Percentiles rank a stretch among this genome's conserved stretches.
phyloP scores from a whole-genome alignment of 2,797 vertebrate genomes.

The Oceanodroma leucorhoa region DNA sequence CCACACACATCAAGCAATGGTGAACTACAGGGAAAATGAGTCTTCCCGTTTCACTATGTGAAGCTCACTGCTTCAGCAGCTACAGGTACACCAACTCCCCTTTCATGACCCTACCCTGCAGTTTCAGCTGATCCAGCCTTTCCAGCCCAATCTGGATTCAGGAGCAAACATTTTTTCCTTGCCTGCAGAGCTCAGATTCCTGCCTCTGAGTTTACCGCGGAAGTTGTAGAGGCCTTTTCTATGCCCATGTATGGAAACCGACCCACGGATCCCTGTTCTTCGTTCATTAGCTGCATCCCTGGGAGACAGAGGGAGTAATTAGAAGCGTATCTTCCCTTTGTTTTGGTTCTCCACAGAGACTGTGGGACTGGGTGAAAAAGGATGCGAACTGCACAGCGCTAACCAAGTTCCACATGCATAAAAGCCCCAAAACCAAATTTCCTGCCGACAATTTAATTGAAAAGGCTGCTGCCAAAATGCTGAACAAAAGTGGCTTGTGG shows the following conservation, averaged over 20 bases:
- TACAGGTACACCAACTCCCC: slow-evolving; percentile 17
- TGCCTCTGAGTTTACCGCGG: slow-evolving; percentile 61
- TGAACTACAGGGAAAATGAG: background rate
- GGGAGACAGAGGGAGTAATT: slow-evolving; percentile 70
- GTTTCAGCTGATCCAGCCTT: slow-evolving; percentile 58
- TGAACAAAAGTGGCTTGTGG: background rate
- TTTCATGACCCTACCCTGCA: slow-evolving; percentile 60
- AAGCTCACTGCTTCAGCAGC: background rate
- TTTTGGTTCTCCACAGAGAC: slow-evolving; percentile 49
- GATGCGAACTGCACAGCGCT: background rate
- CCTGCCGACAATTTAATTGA: background rate
- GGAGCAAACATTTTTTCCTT: slow-evolving; percentile 57
- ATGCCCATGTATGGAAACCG: slow-evolving; percentile 66
- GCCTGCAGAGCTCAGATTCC: slow-evolving; percentile 62
- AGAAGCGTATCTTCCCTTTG: slow-evolving; percentile 39
- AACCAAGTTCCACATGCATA: slow-evolving; percentile 37
- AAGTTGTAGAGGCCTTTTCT: slow-evolving; percentile 64
- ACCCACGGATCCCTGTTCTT: slow-evolving; percentile 67
- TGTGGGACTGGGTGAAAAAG: slow-evolving; percentile 33
- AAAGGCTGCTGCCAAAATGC: background rate
- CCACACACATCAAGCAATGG: background rate
- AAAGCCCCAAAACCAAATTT: slow-evolving; percentile 32
- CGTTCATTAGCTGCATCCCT: slow-evolving; percentile 66
- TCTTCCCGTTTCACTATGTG: background rate
- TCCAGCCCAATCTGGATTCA: slow-evolving; percentile 58